A percentile compares a stretch with the other conserved stretches of the same genome.
These are phyloP conservation scores for Cyprinodon variegatus DNA, from an alignment of 2,113 vertebrate species.

Conservation along the genomic window DNA sequence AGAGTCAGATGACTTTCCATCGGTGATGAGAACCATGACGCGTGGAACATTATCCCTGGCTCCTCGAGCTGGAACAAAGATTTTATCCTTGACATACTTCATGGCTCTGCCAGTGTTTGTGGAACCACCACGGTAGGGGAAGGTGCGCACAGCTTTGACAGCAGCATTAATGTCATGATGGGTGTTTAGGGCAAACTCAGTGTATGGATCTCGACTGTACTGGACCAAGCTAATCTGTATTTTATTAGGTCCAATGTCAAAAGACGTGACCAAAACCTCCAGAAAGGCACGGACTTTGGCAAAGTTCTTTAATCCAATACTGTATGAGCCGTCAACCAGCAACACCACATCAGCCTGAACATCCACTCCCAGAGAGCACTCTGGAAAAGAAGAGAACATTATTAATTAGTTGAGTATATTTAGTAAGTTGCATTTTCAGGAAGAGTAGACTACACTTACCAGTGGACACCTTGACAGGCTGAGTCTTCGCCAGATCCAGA, in stretches of 20 bases:
- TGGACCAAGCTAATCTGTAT: constrained; percentile 98
- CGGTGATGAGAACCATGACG: constrained; percentile 99
- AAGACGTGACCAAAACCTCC: constrained; percentile 94
- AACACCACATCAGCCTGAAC: constrained; percentile 97
- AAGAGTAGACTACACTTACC: constrained; percentile 78
- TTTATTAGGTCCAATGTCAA: constrained; percentile 90
- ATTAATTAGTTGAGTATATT: constrained; percentile 68
- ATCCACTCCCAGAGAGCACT: constrained; percentile 96
- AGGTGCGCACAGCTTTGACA: constrained; percentile 91
- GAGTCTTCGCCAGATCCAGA: constrained; percentile 91
- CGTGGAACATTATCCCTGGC: constrained; percentile 91
- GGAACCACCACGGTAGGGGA: constrained; percentile 97
- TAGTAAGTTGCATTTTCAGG: neutral
- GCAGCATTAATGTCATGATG: constrained; percentile 89
- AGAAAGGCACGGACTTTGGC: constrained; percentile 97
- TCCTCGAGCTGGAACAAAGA: constrained; percentile 87
- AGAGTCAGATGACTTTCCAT: constrained; percentile 97
- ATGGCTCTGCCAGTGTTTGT: constrained; percentile 99
- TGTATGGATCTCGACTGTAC: constrained; percentile 95
- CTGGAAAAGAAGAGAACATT: constrained; percentile 77
- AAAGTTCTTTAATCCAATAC: constrained; percentile 97
- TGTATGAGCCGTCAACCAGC: constrained; percentile 97
- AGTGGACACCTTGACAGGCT: constrained; percentile 91
- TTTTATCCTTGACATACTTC: constrained; percentile 94
- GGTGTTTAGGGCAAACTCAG: constrained; percentile 93